Base-by-base conservation (phyloP, 2,113 vertebrate species). In the Falco punctatus region DNA sequence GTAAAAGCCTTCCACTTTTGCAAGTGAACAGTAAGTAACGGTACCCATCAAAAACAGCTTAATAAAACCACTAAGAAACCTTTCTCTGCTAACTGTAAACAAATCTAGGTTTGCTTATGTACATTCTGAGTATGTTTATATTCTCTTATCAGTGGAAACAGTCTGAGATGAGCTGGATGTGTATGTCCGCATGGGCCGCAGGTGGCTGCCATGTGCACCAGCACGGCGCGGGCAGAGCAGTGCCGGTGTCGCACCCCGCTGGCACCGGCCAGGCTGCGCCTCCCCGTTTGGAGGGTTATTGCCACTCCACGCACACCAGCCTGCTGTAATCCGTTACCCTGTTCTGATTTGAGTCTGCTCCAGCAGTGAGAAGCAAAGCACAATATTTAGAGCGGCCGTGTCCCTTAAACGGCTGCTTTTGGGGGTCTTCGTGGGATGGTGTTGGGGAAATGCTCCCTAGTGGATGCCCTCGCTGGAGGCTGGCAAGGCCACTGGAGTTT, bases 281-380 rank as follows among this genome's bases (percentile, higher is more conserved):
- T 38, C 69, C 3, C 1, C 15, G 7, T 32, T 28, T 21, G 28
- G 42, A n/a, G 30, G 10, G 21, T 18, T 58, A 11, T 4, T 61
- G 30, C 26, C 27, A 5, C 3, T 20, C 26, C 27, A 5, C 3
- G 20, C 1, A 1, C n/a, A 38, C 64, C 61, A 52, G 46, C 33
- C 58, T 74, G 32, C 9, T 30, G 33, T 55, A 32, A 59, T 44
- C 74, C 0, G 0, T 84, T 35, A 15, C 16, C 61, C 61, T 33
- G 9, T 38, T 87, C 42, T 51, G 38, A 62, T 7, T 33, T 33
- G 62, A 51, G 38, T 22, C 49, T 61, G 23, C 70, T 81, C n/a
- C 70, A 75, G 64, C 51, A 71, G 30, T 18, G 23, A 66, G 52
- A 55, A 78, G 62, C 40, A 44, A 80, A 65, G 12, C 2, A 1